phyloP scores from a whole-genome alignment of 2,888 invertebrate genomes.

The Drosophila silvestris region DNA sequence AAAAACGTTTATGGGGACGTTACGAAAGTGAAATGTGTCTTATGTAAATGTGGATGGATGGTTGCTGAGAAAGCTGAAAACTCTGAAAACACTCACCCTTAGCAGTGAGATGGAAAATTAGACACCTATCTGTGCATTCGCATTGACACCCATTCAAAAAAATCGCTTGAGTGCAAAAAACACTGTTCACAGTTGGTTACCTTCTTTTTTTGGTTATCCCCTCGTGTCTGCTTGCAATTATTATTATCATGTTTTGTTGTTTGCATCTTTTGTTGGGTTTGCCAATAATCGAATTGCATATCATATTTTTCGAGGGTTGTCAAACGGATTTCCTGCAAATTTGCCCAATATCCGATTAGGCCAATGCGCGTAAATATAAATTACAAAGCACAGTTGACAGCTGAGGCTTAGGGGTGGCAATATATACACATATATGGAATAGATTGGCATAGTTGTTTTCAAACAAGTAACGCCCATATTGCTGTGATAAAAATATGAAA shows the following conservation, averaged over 20 bases:
- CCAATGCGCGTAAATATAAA: slow-evolving; percentile 71
- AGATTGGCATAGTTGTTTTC: slow-evolving; percentile 45
- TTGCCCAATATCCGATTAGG: slow-evolving; percentile 60
- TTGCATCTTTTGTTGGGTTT: slow-evolving; percentile 40
- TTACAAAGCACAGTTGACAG: slow-evolving; percentile 54
- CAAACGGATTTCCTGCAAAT: slow-evolving; percentile 70
- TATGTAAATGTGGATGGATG: slow-evolving; percentile 32
- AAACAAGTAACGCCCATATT: slow-evolving; percentile 49
- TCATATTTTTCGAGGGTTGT: slow-evolving; percentile 51
- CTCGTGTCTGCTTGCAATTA: slow-evolving; percentile 32
- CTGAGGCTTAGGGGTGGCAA: slow-evolving; percentile 52
- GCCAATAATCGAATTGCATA: slow-evolving; percentile 63
- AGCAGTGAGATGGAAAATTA: slow-evolving; percentile 38
- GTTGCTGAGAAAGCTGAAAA: slow-evolving; percentile 16
- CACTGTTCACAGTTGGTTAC: slow-evolving; percentile 67
- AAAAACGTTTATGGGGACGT: slow-evolving; percentile 13
- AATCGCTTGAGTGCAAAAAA: slow-evolving; percentile 38
- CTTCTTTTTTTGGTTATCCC: slow-evolving; percentile 30
- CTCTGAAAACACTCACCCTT: slow-evolving; percentile 29
- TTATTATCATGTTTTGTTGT: slow-evolving; percentile 38
- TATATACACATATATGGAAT: neutral
- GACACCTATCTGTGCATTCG: slow-evolving; percentile 24
- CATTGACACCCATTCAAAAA: slow-evolving; percentile 38
- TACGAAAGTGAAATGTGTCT: slow-evolving; percentile 34
- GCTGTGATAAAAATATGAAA: slow-evolving; percentile 28